A percentile compares a stretch with the other conserved stretches of the same genome.
phyloP scores from a whole-genome alignment of 2,888 invertebrate genomes.

The Conops quadrifasciatus region DNA sequence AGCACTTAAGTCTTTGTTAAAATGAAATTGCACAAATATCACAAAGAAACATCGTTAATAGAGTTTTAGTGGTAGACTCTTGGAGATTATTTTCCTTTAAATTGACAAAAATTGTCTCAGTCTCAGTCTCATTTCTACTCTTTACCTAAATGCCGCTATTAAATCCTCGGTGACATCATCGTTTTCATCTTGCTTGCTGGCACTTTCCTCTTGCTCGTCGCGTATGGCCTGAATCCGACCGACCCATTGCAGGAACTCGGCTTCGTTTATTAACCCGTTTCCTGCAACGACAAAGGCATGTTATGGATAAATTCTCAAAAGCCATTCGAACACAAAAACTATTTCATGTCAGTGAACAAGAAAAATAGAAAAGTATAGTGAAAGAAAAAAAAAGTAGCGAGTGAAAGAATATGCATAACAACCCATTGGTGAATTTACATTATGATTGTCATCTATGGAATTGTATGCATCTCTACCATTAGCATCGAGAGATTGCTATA shows the following conservation, averaged over 20 bases:
- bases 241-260: slow-evolving; percentile 82
- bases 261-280: slow-evolving; percentile 78
- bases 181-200: slow-evolving; percentile 65
- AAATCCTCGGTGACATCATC: slow-evolving; percentile 80
- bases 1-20: no score
- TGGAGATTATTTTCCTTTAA: no score
- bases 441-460: no score
- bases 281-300: slow-evolving; percentile 66
- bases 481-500: no score
- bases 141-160: slow-evolving; percentile 83
- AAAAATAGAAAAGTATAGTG: no score
- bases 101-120: not conserved
- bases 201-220: slow-evolving; percentile 68
- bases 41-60: no score
- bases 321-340: not conserved
- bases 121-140: slow-evolving; percentile 23
- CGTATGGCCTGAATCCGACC: slow-evolving; percentile 76
- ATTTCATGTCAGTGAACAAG: not conserved
- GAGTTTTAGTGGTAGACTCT: no score
- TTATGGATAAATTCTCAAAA: slow-evolving; percentile 1
- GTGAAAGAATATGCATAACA: no score
- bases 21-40: no score
- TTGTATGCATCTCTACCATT: no score
- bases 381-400: no score
- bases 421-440: no score